A percentile compares a stretch with the other conserved stretches of the same genome.
These are phyloP conservation scores for Cnemophilus loriae DNA, from an alignment of 2,113 vertebrate genomes.

Conservation along the genomic window DNA sequence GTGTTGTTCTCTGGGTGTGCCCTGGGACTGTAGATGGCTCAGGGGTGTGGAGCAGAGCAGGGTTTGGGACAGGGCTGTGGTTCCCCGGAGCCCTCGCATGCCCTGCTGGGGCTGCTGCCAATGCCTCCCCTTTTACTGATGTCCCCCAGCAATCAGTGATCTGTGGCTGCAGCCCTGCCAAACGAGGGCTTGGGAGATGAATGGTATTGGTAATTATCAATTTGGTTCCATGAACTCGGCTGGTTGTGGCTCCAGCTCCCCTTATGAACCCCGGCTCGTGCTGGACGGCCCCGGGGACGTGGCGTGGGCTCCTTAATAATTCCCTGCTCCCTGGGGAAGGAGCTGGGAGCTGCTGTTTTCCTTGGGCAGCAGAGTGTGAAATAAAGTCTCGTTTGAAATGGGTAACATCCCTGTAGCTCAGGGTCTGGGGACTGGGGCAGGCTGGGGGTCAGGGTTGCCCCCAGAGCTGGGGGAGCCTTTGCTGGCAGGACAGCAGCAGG, in stretches of 20 bases:
- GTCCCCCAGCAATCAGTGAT: neutral
- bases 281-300: neutral
- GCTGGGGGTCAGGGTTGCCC: neutral
- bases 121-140: neutral
- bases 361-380: neutral
- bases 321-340: neutral
- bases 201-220: conserved; percentile 52
- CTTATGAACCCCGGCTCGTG: neutral
- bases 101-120: neutral
- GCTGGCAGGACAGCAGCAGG: neutral
- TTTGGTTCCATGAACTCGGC: neutral
- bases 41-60: neutral
- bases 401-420: neutral
- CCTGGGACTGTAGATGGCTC: neutral
- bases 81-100: neutral
- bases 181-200: conserved; percentile 1
- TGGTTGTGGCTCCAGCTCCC: neutral
- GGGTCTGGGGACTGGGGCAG: neutral
- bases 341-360: neutral
- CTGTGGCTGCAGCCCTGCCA: neutral
- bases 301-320: neutral
- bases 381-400: neutral
- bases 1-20: neutral
- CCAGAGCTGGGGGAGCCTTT: neutral
- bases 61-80: neutral